Evolutionary conservation across 2,113 vertebrate genomes (phyloP).

Genomic region (Chelonoidis abingdonii): DNA sequence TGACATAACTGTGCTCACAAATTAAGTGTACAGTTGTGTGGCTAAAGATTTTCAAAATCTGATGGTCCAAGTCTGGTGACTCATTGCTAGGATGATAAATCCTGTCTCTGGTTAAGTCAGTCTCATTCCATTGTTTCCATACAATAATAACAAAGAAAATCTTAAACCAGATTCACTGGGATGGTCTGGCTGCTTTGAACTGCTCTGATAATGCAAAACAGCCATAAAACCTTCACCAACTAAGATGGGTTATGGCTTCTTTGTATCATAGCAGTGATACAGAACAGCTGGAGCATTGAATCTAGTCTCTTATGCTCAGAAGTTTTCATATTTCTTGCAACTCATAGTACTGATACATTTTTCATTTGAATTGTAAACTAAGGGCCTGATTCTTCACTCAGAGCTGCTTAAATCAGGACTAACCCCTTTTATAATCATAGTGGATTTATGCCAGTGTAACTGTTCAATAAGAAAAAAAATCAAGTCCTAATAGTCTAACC

Average conservation of each 20-base stretch:
- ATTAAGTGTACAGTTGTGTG: neutral
- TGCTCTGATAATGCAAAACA: neutral
- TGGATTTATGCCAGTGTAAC: slow-evolving; percentile 17
- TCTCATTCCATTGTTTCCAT: neutral
- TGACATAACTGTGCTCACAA: neutral
- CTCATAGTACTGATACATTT: neutral
- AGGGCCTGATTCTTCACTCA: slow-evolving; percentile 7
- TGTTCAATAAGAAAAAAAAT: neutral
- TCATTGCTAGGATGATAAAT: neutral
- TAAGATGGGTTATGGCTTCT: neutral
- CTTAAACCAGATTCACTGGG: neutral
- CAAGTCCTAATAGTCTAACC: neutral
- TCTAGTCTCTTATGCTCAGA: neutral
- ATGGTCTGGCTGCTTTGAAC: neutral
- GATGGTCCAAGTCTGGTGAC: neutral
- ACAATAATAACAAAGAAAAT: neutral
- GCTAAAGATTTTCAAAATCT: slow-evolving; percentile 7
- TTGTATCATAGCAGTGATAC: neutral
- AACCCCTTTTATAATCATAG: neutral
- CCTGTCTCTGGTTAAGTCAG: neutral
- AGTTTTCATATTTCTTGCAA: neutral
- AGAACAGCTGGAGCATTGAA: neutral
- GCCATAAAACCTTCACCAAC: neutral
- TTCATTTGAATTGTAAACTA: no score
- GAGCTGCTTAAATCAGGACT: neutral